Percentiles rank a stretch among this genome's conserved stretches.
phyloP scores from a whole-genome alignment of 2,797 vertebrate species.

The Peromyscus aztecus region DNA sequence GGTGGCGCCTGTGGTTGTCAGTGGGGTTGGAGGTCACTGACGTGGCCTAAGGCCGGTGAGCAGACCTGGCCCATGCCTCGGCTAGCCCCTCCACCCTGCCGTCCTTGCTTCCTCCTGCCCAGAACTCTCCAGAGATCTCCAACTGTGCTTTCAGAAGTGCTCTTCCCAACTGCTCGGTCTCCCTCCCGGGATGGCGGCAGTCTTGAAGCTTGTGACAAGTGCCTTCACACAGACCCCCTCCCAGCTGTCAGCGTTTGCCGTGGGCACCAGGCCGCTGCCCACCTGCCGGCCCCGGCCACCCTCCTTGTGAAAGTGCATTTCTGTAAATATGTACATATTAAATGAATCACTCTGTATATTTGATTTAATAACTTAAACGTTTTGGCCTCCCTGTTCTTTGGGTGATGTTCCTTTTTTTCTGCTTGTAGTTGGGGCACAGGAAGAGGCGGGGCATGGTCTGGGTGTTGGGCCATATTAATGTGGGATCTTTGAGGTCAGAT shows the following conservation, averaged over 20 bases:
- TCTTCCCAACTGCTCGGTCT: slow-evolving; percentile 91
- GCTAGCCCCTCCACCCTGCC: not conserved
- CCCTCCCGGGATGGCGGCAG: slow-evolving; percentile 87
- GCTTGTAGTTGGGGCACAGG: slow-evolving; percentile 87
- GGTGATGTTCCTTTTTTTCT: slow-evolving; percentile 93
- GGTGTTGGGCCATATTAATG: fast-evolving
- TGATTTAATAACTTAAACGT: slow-evolving; percentile 97
- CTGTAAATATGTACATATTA: slow-evolving; percentile 99
- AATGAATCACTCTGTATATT: slow-evolving; percentile 99
- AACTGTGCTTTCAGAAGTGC: slow-evolving; percentile 95
- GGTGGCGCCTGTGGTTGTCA: not conserved
- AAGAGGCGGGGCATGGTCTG: fast-evolving
- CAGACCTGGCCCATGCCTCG: not conserved
- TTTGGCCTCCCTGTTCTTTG: slow-evolving; percentile 92
- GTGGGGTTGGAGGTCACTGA: not conserved
- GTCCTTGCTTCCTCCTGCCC: not conserved
- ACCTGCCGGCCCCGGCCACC: slow-evolving; percentile 89
- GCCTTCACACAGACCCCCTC: slow-evolving; percentile 94
- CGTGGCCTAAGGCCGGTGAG: not conserved
- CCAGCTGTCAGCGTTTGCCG: slow-evolving; percentile 88
- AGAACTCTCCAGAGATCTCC: slow-evolving; percentile 79
- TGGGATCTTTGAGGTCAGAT: fast-evolving
- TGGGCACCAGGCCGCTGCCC: slow-evolving; percentile 80
- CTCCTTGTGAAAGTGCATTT: slow-evolving; percentile 93
- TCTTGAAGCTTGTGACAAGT: slow-evolving; percentile 97